Conservation (phyloP, 2,113 vertebrate species). For the Perca flavescens region DNA sequence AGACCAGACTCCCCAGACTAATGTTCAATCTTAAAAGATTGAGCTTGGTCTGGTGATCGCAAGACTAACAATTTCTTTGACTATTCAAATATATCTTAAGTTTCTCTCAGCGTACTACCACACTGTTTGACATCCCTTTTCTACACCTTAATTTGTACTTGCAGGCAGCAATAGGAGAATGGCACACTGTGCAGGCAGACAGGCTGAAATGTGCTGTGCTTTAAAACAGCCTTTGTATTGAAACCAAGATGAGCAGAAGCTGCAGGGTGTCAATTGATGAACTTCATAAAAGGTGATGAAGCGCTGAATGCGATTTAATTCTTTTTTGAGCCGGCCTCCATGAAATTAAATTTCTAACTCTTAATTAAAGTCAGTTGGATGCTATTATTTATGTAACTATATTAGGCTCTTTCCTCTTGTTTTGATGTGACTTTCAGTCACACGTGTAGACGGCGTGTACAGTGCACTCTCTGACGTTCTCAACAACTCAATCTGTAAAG, state of each 20-base stretch:
- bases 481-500: constrained; percentile 29
- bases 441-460: neutral
- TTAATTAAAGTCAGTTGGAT: constrained; percentile 68
- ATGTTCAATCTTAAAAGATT: too few species aligned
- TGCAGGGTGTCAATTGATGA: constrained; percentile 45
- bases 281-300: constrained; percentile 53
- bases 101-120: constrained; percentile 14
- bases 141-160: constrained; percentile 31
- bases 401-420: constrained; percentile 29
- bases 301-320: constrained; percentile 46
- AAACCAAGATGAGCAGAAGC: constrained; percentile 33
- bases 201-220: constrained; percentile 20
- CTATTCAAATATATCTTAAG: constrained; percentile 20
- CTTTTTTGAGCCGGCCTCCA: constrained; percentile 33
- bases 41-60: too few species aligned
- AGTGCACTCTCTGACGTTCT: neutral
- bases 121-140: constrained; percentile 45
- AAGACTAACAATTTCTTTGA: neutral
- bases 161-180: constrained; percentile 20
- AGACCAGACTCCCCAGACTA: too few species aligned
- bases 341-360: constrained; percentile 68
- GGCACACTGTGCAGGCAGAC: constrained; percentile 5
- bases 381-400: constrained; percentile 51
- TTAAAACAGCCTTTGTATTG: constrained; percentile 30
- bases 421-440: constrained; percentile 39